Conservation (phyloP, 2,888 invertebrate genomes). For the Aspidiotus destructor region DNA sequence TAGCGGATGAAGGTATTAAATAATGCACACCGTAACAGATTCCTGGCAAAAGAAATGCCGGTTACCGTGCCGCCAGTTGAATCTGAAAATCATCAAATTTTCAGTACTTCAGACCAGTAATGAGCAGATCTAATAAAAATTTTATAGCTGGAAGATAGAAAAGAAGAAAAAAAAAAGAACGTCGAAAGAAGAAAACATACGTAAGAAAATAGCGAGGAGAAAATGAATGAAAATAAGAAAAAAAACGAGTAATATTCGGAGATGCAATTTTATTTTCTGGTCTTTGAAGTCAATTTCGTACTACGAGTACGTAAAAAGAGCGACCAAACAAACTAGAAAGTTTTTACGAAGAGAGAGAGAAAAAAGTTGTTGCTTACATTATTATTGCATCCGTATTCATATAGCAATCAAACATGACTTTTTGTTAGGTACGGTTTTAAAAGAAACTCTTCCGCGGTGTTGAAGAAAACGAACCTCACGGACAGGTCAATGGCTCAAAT, state of each 20-base stretch:
- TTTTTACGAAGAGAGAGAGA: slow-evolving; percentile 13
- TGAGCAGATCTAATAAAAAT: slow-evolving; percentile 36
- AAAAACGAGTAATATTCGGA: slow-evolving; percentile 34
- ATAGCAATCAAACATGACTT: no score
- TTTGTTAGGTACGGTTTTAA: no score
- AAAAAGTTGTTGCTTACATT: no score
- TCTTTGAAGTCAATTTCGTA: slow-evolving; percentile 29
- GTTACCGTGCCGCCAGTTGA: slow-evolving; percentile 26
- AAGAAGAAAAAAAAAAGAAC: slow-evolving; percentile 34
- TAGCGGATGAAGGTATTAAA: slow-evolving; percentile 22
- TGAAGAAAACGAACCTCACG: no score
- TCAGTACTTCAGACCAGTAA: slow-evolving; percentile 36
- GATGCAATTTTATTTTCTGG: slow-evolving; percentile 29
- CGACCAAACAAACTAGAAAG: background rate
- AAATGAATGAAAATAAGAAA: slow-evolving; percentile 14
- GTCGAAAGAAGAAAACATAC: slow-evolving; percentile 9
- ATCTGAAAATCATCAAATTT: slow-evolving; percentile 36
- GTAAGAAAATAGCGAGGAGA: no score
- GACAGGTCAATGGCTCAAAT: no score
- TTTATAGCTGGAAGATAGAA: slow-evolving; percentile 35
- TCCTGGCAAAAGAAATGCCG: slow-evolving; percentile 27
- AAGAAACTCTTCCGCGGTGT: no score
- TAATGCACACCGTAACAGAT: slow-evolving; percentile 28
- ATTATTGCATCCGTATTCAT: no score
- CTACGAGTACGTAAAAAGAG: slow-evolving; percentile 25